Evolutionary conservation across 2,113 vertebrate species (phyloP), one percentile per base, ranked within the genome.

Genomic region (Podarcis muralis): DNA sequence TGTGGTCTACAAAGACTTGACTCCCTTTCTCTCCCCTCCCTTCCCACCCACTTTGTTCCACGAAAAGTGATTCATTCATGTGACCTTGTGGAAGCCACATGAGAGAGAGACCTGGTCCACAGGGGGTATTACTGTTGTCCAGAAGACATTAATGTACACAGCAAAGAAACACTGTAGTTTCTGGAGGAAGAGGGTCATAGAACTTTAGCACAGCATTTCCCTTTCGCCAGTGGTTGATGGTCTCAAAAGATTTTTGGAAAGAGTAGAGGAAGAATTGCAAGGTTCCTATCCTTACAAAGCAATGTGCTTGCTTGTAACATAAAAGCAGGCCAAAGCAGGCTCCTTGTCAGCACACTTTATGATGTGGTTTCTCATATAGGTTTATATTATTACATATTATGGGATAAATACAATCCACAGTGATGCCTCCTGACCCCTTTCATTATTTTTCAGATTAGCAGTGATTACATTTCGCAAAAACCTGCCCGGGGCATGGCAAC

Each of bases 121-220:
- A 76, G 65, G 35, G 40, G 74, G 40, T 22, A 40, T 32, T 43
- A 5, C 37, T 30, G 3, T 71, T 83, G 25, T 68, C 65, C 30
- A 48, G 82, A 92, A 87, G 87, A 88, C 81, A 80, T 93, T 92
- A 88, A 48, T 89, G 91, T 90, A 84, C 53, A 81, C 72, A 81
- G 89, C 65, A 76, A 71, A 91, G 83, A 13, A 0, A 0, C 89
- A 74, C 20, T 11, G 1, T 35, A 27, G 88, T 94, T 94, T 84
- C 74, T 79, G 89, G 75, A 75, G 71, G 86, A 74, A 57, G 74
- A n/a, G 90, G 71, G 80, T 6, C 89, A 78, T 62, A 11, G 66
- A 76, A 92, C 87, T 91, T 89, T 83, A 91, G 62, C 53, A 74
- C 12, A 6, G 6, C 23, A 81, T 91, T 95, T 92, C 57, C 53